phyloP scores from a whole-genome alignment of 1,140 invertebrate genomes.

The Oscheius sp. region DNA sequence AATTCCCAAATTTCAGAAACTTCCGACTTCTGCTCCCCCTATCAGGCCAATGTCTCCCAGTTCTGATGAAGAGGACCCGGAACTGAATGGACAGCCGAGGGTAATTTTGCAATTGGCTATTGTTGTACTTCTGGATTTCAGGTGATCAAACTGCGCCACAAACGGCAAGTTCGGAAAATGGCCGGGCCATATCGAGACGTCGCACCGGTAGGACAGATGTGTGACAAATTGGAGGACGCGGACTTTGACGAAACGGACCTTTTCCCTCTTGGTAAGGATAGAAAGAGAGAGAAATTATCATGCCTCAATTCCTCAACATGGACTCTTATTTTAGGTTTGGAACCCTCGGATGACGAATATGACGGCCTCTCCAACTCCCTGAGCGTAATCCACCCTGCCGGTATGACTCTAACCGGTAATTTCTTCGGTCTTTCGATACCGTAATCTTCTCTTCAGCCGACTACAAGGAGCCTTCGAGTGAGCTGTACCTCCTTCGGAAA shows the following conservation, averaged over 20 bases:
- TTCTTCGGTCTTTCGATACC: neutral
- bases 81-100: neutral
- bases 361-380: neutral
- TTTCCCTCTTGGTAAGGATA: constrained; percentile 2
- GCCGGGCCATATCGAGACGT: neutral
- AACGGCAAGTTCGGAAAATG: constrained; percentile 1
- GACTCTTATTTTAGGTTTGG: neutral
- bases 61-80: neutral
- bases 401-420: neutral
- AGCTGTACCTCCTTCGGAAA: neutral
- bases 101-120: neutral
- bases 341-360: neutral
- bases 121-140: neutral
- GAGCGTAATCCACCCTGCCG: neutral
- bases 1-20: neutral
- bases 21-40: too few relatives aligned
- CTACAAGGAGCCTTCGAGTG: neutral
- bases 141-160: neutral
- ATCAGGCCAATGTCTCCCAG: too few relatives aligned
- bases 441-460: neutral
- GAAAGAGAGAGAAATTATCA: neutral
- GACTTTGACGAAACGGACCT: constrained; percentile 1
- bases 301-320: neutral
- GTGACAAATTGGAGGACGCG: neutral
- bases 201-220: neutral